A percentile compares a stretch with the other conserved stretches of the same genome.
Evolutionary conservation across 2,113 vertebrate genomes (phyloP).

Genomic region (Brachirus orientalis): DNA sequence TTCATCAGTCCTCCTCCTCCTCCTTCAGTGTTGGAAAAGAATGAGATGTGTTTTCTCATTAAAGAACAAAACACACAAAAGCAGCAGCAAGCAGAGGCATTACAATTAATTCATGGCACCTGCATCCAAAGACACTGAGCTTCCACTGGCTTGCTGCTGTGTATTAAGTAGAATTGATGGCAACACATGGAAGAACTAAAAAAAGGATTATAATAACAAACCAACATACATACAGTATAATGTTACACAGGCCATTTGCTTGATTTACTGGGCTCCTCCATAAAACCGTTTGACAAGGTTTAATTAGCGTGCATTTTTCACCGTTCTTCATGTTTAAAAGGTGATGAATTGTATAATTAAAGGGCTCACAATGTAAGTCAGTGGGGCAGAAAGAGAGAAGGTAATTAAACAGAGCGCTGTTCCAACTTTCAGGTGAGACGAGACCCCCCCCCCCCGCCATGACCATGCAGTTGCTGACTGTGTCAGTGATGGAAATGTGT

Average conservation of each 20-base stretch:
- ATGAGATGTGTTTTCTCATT: constrained; percentile 35
- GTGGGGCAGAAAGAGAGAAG: constrained; percentile 82
- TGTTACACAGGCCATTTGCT: constrained; percentile 68
- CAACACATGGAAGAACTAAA: constrained; percentile 2
- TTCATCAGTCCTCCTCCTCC: constrained; percentile 36
- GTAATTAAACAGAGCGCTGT: constrained; percentile 83
- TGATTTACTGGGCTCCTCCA: constrained; percentile 83
- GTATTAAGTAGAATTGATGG: constrained; percentile 65
- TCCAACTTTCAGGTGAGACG: constrained; percentile 58
- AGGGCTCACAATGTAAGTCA: constrained; percentile 89
- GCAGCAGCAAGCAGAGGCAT: not conserved
- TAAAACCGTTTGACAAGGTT: constrained; percentile 83
- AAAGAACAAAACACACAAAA: constrained; percentile 37
- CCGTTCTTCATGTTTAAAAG: constrained; percentile 91
- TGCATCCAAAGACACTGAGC: constrained; percentile 38
- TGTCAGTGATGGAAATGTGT: constrained; percentile 18
- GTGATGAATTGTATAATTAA: constrained; percentile 96
- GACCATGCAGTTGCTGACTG: constrained; percentile 49
- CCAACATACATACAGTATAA: constrained; percentile 34
- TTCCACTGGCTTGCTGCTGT: constrained; percentile 16
- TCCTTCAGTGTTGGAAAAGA: constrained; percentile 24
- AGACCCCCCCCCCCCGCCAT: constrained; percentile 1
- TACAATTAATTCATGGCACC: constrained; percentile 58
- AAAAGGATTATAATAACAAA: constrained; percentile 1
- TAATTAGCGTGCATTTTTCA: constrained; percentile 87